Evolutionary conservation across 2,797 vertebrate genomes (phyloP), one percentile per base, ranked within the genome.

Genomic region (Chloroceryle inda): DNA sequence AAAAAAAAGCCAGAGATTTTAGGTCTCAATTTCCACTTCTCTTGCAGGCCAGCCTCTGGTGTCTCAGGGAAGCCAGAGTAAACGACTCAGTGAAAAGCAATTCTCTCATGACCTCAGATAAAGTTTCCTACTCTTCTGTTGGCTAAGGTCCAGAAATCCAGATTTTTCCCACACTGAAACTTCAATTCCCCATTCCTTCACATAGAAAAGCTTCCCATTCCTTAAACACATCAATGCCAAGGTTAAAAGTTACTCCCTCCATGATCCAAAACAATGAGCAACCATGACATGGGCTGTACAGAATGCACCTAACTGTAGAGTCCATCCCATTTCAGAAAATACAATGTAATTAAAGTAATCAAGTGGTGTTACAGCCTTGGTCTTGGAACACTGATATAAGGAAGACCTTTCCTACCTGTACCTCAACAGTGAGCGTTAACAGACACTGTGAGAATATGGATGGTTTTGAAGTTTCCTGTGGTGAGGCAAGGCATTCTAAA

Each of bases 71-170:
- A 80, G 18, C 53, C 53, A 76, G 33, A 74, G 37, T 5, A 61
- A 22, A 19, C 1, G 7, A 27, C 11, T 53, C 0, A 0, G 74
- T 2, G 4, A 83, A 76, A 62, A 53, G 3, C 31, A 67, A 38
- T 47, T 55, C 52, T 77, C 33, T 45, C 49, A 49, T 0, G 15
- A 85, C 15, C 22, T 73, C 50, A 40, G 12, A 27, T 50, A 15
- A 33, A 40, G n/a, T 42, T 75, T 59, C 33, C 49, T 67, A 17
- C 31, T 78, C 6, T 26, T 69, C 22, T 61, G 72, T 62, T 53
- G 31, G 47, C 61, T 76, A 13, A 50, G 9, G 44, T 42, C 52
- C 76, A 92, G 29, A 85, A 88, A 73, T 37, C 2, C 59, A 73
- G 27, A 64, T 31, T 67, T 78, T 74, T 74, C 81, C 69, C 62